Evolutionary conservation across 1,140 invertebrate genomes (phyloP), one percentile per base, ranked within the genome.

Genomic region (Maconellicoccus hirsutus): DNA sequence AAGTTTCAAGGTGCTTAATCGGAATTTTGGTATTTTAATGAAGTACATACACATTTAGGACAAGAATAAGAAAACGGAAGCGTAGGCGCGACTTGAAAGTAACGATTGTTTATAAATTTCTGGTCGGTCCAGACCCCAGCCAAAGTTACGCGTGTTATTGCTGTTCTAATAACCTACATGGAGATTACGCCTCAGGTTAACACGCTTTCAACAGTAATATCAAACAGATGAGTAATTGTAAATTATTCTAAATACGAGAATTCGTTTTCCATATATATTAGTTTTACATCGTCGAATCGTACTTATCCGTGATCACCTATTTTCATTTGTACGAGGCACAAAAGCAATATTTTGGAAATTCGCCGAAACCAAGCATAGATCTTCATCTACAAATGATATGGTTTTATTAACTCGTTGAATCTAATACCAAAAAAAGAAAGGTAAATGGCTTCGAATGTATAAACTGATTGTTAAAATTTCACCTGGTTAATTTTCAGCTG

Each of bases 111-210:
- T 25, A 66, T 66, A 66, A 66, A 66, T 66, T 66, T 66, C 61
- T 66, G 25, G 61, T 66, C 61, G 25, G 61, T 8, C 61, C 10
- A 23, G 61, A 25, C 14, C 61, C 25, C 22, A 25, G 16, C 61
- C 2, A 66, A 66, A 66, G 61, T 66, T 66, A 26, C 61, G 61
- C 61, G 25, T 26, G 25, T 66, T 66, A 25, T 66, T 66, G 61
- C 61, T 66, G 61, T 66, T 66, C 61, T 66, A 66, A 66, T 66
- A 19, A 66, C 61, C 61, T 66, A 66, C 22, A 66, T 66, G 61
- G 61, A 26, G 21, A 66, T 23, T 66, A 14, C 16, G 61, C 61
- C 61, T 66, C 61, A 19, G 61, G 61, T 66, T 66, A 66, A 66
- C 61, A 66, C 61, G 61, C 61, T 66, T 66, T 66, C 61, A 26